A percentile compares a stretch with the other conserved stretches of the same genome.
phyloP scores from a whole-genome alignment of 2,113 vertebrate species.

The Misgurnus mizolepis region DNA sequence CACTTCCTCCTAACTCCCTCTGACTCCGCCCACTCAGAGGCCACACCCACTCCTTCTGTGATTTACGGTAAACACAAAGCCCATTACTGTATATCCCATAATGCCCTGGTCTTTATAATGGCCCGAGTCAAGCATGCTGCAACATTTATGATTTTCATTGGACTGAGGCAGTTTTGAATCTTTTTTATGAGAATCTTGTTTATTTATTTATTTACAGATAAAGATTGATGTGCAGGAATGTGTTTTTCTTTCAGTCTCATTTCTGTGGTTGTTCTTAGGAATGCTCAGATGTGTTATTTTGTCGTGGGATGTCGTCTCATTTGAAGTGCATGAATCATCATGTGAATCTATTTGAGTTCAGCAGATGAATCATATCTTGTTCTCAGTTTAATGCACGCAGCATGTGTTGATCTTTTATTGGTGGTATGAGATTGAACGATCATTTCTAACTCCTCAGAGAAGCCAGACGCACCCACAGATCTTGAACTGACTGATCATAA shows the following conservation, averaged over 20 bases:
- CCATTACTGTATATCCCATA: conserved; percentile 53
- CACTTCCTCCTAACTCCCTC: conserved; percentile 79
- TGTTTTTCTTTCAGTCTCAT: background rate
- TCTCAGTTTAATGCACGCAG: too few relatives aligned
- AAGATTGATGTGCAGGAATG: background rate
- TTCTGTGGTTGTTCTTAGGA: background rate
- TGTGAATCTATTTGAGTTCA: background rate
- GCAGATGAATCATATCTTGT: too few relatives aligned
- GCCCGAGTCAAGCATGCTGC: conserved; percentile 57
- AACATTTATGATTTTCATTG: background rate
- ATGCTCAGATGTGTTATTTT: background rate
- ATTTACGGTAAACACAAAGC: conserved; percentile 84
- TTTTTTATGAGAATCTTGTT: background rate
- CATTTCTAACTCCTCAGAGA: conserved; percentile 74
- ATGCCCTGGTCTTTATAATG: conserved; percentile 50
- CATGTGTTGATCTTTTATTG: background rate
- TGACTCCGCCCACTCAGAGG: conserved; percentile 87
- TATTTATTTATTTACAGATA: background rate
- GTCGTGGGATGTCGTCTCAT: too few relatives aligned
- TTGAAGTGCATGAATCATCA: background rate
- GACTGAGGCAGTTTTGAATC: background rate
- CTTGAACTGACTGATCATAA: conserved; percentile 89
- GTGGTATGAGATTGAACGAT: background rate
- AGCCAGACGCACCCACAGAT: conserved; percentile 88
- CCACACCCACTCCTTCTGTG: conserved; percentile 87